phyloP scores from a whole-genome alignment of 2,113 vertebrate species.

The Pimephales promelas region DNA sequence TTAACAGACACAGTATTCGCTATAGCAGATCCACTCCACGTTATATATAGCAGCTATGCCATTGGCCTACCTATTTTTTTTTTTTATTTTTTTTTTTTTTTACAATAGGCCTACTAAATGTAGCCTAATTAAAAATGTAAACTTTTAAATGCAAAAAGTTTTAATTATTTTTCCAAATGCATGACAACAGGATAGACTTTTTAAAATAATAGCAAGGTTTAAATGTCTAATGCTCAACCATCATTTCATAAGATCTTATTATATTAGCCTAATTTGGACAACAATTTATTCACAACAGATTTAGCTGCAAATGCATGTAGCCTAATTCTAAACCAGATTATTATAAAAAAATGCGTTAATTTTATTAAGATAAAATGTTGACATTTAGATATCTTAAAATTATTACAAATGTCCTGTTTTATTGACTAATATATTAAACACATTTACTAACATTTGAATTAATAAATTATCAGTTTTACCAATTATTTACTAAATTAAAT shows the following conservation, averaged over 20 bases:
- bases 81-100: neutral
- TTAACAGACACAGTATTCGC: neutral
- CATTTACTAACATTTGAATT: neutral
- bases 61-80: no score
- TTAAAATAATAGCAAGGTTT: neutral
- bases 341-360: neutral
- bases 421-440: neutral
- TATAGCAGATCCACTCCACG: neutral
- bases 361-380: neutral
- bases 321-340: conserved; percentile 4
- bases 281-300: neutral
- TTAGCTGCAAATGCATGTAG: neutral
- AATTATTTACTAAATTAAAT: neutral
- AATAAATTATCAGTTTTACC: neutral
- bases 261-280: neutral
- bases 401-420: neutral
- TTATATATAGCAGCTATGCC: neutral
- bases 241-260: neutral
- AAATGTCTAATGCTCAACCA: neutral
- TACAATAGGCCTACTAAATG: neutral
- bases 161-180: neutral
- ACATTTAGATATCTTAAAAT: neutral
- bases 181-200: neutral
- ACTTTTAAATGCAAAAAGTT: neutral
- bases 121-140: neutral